phyloP scores from a whole-genome alignment of 2,113 vertebrate genomes.

The Rhipidura dahli region DNA sequence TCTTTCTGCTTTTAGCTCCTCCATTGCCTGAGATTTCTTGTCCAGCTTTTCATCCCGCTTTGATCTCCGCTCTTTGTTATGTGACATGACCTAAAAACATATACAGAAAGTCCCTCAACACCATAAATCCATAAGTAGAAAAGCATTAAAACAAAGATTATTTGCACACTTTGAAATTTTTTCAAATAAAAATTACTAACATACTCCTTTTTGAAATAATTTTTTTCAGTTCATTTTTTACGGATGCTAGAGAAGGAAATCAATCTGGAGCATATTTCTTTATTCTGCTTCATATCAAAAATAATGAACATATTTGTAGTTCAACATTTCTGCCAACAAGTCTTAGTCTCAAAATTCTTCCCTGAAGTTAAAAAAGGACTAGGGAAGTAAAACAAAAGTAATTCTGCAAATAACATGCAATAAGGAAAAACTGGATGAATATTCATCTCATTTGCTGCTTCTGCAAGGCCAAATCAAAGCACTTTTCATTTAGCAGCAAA shows the following conservation, averaged over 20 bases:
- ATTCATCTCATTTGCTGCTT: neutral
- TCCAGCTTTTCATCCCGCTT: constrained; percentile 97
- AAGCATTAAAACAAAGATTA: neutral
- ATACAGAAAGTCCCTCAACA: neutral
- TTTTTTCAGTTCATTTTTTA: neutral
- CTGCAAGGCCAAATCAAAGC: neutral
- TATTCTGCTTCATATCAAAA: neutral
- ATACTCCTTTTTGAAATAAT: neutral
- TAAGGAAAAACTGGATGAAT: neutral
- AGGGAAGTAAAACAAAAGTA: neutral
- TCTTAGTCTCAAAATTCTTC: neutral
- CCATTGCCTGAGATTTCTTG: constrained; percentile 99
- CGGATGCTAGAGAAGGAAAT: neutral
- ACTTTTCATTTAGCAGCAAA: neutral
- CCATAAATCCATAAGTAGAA: neutral
- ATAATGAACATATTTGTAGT: neutral
- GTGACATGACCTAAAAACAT: constrained; percentile 88
- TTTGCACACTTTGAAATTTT: neutral
- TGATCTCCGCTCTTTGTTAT: constrained; percentile 95
- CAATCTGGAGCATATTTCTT: neutral
- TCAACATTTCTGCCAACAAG: neutral
- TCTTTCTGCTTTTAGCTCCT: constrained; percentile 94
- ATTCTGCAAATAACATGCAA: neutral
- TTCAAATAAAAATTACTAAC: neutral
- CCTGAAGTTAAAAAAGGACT: neutral